Percentiles rank a stretch among this genome's conserved stretches.
These are phyloP conservation scores for Myrmophylax atrothorax DNA, from an alignment of 2,113 vertebrate species.

Conservation along the genomic window DNA sequence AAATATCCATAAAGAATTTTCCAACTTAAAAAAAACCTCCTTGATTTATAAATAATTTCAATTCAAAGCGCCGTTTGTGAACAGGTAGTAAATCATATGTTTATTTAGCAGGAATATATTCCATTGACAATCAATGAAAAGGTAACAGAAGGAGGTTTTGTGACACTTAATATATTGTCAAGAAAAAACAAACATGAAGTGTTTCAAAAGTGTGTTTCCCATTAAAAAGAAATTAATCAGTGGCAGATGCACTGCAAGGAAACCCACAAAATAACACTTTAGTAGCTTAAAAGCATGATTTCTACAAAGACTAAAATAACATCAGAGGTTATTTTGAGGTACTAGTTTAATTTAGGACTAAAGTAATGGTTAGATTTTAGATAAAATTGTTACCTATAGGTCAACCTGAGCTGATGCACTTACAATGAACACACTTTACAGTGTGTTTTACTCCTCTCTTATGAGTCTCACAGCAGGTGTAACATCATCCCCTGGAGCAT, in stretches of 20 bases:
- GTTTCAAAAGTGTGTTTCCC: not conserved
- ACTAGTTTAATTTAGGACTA: not conserved
- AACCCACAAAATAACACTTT: not conserved
- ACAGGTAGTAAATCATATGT: not conserved
- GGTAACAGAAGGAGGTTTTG: not conserved
- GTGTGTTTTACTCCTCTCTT: not conserved
- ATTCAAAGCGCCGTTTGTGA: not conserved
- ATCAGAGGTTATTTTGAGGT: not conserved
- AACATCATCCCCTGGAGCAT: not conserved
- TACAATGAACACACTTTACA: not conserved
- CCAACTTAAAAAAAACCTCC: not conserved
- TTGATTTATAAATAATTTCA: not conserved
- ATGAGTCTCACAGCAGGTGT: not conserved
- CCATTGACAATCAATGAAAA: not conserved
- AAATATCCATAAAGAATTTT: not conserved
- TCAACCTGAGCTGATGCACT: not conserved
- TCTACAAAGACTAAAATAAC: not conserved
- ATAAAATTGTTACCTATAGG: not conserved
- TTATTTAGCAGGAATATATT: constrained; percentile 12
- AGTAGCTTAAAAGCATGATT: not conserved
- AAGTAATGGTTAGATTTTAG: not conserved
- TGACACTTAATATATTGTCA: not conserved
- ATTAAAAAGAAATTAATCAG: not conserved
- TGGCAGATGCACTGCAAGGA: not conserved
- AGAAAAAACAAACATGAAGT: not conserved